Evolutionary conservation across 2,797 vertebrate species (phyloP).

Genomic region (Cichlasoma orientale): DNA sequence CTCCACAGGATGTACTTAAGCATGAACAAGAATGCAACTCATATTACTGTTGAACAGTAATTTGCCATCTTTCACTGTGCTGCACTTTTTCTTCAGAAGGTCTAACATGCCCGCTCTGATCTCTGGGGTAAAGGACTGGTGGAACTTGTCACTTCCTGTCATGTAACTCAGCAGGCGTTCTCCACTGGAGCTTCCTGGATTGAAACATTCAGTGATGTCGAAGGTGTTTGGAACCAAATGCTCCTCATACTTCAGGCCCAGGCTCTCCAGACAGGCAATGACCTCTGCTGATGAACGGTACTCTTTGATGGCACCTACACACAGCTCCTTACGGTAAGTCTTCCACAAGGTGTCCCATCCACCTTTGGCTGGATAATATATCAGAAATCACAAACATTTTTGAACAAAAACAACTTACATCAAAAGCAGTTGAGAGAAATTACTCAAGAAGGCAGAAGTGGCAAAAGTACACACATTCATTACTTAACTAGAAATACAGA

Average conservation of each 20-base stretch:
- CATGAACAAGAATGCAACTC: slow-evolving; percentile 62
- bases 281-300: slow-evolving; percentile 64
- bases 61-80: slow-evolving; percentile 63
- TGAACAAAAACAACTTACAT: background rate
- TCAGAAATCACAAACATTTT: background rate
- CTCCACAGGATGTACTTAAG: slow-evolving; percentile 17
- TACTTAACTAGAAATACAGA: too few relatives aligned
- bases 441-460: background rate
- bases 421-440: background rate
- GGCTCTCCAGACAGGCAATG: slow-evolving; percentile 44
- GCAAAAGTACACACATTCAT: too few relatives aligned
- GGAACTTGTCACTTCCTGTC: slow-evolving; percentile 60
- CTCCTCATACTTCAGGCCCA: slow-evolving; percentile 69
- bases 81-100: slow-evolving; percentile 69
- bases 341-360: slow-evolving; percentile 75
- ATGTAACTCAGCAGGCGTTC: slow-evolving; percentile 67
- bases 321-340: slow-evolving; percentile 63
- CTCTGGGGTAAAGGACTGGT: slow-evolving; percentile 61
- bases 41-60: slow-evolving; percentile 53
- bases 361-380: slow-evolving; percentile 33
- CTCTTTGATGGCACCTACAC: slow-evolving; percentile 37
- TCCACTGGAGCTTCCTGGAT: slow-evolving; percentile 43
- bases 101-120: slow-evolving; percentile 67
- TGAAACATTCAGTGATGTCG: slow-evolving; percentile 71
- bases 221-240: slow-evolving; percentile 45